Evolutionary conservation across 1,140 invertebrate genomes (phyloP).

Genomic region (Asbolus verrucosus): DNA sequence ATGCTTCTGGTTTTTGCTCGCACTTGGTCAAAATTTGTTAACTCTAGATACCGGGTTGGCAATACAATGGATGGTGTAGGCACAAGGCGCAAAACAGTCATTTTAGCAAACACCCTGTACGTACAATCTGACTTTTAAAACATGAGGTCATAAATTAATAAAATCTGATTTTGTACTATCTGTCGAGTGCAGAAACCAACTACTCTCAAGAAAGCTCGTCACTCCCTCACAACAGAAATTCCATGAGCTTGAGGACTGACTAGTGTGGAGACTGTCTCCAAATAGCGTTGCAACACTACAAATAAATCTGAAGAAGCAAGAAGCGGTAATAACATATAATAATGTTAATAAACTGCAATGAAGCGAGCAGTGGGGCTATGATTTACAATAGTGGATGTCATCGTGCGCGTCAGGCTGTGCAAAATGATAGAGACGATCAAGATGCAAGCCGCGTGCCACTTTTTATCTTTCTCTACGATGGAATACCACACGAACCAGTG

Average conservation of each 20-base stretch:
- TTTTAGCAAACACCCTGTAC: too few relatives aligned
- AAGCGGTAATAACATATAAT: conserved; percentile 41
- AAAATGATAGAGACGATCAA: conserved; percentile 34
- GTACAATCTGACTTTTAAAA: too few relatives aligned
- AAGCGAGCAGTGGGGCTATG: conserved; percentile 26
- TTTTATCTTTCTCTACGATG: conserved; percentile 39
- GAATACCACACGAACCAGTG: conserved; percentile 20
- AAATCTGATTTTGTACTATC: too few relatives aligned
- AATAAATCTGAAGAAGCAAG: conserved; percentile 13
- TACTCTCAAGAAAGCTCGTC: too few relatives aligned
- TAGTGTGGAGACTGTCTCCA: not conserved
- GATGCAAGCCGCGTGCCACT: conserved; percentile 42
- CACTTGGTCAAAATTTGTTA: too few relatives aligned
- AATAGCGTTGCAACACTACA: not conserved
- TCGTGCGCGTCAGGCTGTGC: conserved; percentile 41
- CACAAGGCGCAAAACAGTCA: too few relatives aligned
- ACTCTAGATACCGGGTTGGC: too few relatives aligned
- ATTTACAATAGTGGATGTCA: conserved; percentile 46
- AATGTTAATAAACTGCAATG: conserved; percentile 40
- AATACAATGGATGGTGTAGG: too few relatives aligned
- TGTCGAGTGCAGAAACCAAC: too few relatives aligned
- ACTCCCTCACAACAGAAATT: not conserved
- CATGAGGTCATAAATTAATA: too few relatives aligned
- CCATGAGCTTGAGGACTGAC: not conserved
- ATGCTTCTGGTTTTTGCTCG: too few relatives aligned